These are phyloP conservation scores for Sciurus carolinensis DNA, from an alignment of 2,797 vertebrate species.

Conservation along the genomic window DNA sequence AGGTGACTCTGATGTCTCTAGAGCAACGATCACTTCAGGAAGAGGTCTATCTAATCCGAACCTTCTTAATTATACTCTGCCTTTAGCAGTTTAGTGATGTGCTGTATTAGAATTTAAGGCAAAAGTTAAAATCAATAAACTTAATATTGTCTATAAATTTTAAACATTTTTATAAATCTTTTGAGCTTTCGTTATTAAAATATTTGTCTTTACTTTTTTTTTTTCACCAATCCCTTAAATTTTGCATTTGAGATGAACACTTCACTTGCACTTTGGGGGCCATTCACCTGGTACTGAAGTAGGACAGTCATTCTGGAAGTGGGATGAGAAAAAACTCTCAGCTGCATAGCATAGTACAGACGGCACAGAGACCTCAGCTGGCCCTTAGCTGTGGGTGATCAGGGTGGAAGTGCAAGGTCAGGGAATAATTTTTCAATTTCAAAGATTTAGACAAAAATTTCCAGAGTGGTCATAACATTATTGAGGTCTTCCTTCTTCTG, in stretches of 20 bases:
- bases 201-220: neutral
- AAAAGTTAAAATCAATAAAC: constrained; percentile 4
- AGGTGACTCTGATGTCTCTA: neutral
- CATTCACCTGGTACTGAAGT: neutral
- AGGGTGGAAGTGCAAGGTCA: neutral
- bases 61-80: neutral
- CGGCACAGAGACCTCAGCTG: neutral
- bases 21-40: neutral
- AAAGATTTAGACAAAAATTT: neutral
- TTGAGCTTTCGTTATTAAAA: neutral
- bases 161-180: neutral
- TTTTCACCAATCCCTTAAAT: neutral
- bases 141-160: neutral
- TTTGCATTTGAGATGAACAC: neutral
- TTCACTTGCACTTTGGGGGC: neutral
- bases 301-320: neutral
- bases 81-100: neutral
- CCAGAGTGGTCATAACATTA: neutral
- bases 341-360: neutral
- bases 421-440: neutral
- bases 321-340: accelerated
- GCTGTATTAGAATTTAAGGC: neutral
- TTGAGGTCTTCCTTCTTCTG: neutral
- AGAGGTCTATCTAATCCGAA: neutral
- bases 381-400: neutral